Evolutionary conservation across 2,888 invertebrate species (phyloP).

Genomic region (Pseudococcus viburni): DNA sequence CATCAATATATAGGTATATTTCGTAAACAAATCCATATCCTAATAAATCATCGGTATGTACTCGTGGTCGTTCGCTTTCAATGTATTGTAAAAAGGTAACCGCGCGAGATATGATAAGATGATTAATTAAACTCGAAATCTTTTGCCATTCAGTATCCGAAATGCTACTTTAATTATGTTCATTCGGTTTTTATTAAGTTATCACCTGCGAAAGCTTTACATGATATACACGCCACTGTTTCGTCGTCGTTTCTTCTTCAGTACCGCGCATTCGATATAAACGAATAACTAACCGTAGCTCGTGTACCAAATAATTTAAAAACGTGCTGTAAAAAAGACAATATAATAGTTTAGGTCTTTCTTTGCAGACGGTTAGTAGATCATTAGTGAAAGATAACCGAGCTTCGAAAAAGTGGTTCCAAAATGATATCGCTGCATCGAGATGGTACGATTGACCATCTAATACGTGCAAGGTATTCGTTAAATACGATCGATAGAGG

Average conservation of each 20-base stretch:
- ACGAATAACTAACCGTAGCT: constrained; percentile 51
- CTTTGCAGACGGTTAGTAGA: constrained; percentile 52
- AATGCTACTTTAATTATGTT: constrained; percentile 56
- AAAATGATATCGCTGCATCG: background rate
- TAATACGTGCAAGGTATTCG: background rate
- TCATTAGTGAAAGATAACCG: constrained; percentile 53
- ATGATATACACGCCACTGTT: constrained; percentile 55
- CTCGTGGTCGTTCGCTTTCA: no score
- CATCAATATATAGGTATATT: background rate
- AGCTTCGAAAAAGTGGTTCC: constrained; percentile 59
- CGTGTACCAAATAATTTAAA: constrained; percentile 63
- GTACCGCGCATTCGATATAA: background rate
- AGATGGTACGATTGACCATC: background rate
- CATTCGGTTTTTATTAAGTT: constrained; percentile 57
- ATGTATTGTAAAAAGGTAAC: background rate
- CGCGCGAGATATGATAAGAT: background rate
- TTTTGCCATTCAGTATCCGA: constrained; percentile 31
- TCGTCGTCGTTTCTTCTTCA: background rate
- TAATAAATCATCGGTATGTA: constrained; percentile 40
- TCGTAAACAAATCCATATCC: constrained; percentile 12
- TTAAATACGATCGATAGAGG: background rate
- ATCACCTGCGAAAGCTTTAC: constrained; percentile 59
- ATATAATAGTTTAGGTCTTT: constrained; percentile 55
- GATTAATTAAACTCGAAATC: constrained; percentile 56
- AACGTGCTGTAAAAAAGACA: constrained; percentile 63